Base-by-base conservation (phyloP, 1,140 invertebrate genomes). In the Odontomachus brunneus region DNA sequence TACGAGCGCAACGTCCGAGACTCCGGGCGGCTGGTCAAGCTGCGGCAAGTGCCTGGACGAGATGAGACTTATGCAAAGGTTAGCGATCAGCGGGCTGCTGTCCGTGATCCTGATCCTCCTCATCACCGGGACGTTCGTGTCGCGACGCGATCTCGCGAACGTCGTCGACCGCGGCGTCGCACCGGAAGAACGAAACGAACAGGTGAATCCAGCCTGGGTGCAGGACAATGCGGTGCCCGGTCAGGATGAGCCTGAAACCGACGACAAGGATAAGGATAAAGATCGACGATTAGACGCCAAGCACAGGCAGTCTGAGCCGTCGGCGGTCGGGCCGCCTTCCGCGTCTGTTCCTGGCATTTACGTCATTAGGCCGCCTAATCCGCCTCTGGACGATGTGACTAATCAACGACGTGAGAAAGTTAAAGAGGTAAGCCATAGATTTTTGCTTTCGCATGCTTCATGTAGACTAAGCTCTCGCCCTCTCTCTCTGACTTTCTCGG, bases 401-500 rank as follows among this genome's bases (percentile, higher is more conserved):
- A 94, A 95, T 88, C 94, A 95, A 85, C 95, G 96, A 75, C 95
- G 97, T 74, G 94, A 97, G 78, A 97, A 96, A 95, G 95, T 98
- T 60, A 96, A 96, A 95, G 96, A 97, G 96, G 97, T 89, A 88
- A 88, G 85, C 73, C 29, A 57, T 26, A 17, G 2, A 49, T n/a
- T 71, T 62, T 62, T 33, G 2, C 33, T 81, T 49, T n/a, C 62
- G 69, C 78, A 74, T 72, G 59, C 12, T 74, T 44, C 3, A 11
- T 7, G 38, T 44, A 11, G 55, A 11, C 44, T 44, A 7, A 44
- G 7, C n/a, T n/a, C n/a, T n/a, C n/a, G n/a, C n/a, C n/a, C n/a
- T n/a, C n/a, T n/a, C n/a, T n/a, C n/a, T n/a, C n/a, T n/a, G n/a
- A n/a, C n/a, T n/a, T n/a, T n/a, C n/a, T n/a, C n/a, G n/a, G n/a